Evolutionary conservation across 2,888 invertebrate genomes (phyloP), one percentile per base, ranked within the genome.

Genomic region (Linyphia triangularis): DNA sequence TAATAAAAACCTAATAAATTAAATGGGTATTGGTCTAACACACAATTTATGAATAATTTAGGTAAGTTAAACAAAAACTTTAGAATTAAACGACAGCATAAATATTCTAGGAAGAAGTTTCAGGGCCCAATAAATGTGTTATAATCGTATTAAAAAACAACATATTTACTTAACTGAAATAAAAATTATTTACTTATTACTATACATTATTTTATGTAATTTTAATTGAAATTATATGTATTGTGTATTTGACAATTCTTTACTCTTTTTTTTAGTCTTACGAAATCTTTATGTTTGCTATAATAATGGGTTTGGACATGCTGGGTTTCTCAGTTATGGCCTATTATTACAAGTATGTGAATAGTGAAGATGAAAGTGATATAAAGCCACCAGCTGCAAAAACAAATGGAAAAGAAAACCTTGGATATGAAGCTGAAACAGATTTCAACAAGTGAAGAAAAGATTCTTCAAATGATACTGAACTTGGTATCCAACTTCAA

Each of bases 271-370:
- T 91, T 90, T 91, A 97, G 90, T 95, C 96, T 88, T 95, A 95
- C 90, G 97, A 98, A 92, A 97, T 98, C 93, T 95, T 96, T 93
- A 93, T 98, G 65, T 98, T 97, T 92, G 96, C 97, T 75, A 95
- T 94, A 0, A 93, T 98, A 51, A 98, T 99, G 98, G 92, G 95
- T 40, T 92, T 95, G 0, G 97, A 97, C 91, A 96, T 98, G 94
- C 88, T 96, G 0, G 93, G 98, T 40, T 98, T 99, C 92, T 95
- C 95, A 28, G 92, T 95, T 5, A 95, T 99, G 95, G 96, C 97
- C 0, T 94, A 94, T 92, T 95, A 95, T 90, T 99, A 98, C 57
- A 89, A 89, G 40, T 86, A 86, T 65, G 78, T 86, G 5, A 30
- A 75, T 24, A 33, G 28, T 16, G 37, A 40, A 10, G 28, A 33